Percentiles rank a stretch among this genome's conserved stretches.
These are phyloP conservation scores for Zoanthus sansibaricus DNA, from an alignment of 92 coral and sea anemone genomes.

Conservation along the genomic window DNA sequence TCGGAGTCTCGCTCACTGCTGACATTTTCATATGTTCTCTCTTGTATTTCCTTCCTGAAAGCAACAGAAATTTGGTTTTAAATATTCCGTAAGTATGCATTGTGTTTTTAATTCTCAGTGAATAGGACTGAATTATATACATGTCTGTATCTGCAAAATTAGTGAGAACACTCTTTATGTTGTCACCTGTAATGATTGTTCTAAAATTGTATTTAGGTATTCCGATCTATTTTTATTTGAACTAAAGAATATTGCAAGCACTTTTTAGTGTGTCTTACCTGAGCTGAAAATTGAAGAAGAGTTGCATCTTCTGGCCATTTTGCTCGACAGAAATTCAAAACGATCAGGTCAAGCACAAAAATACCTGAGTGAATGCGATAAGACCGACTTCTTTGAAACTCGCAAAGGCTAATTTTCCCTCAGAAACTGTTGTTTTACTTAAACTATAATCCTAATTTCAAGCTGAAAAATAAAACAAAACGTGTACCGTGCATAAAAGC, in stretches of 20 bases:
- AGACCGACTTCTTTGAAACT: slow-evolving; percentile 31
- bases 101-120: no score
- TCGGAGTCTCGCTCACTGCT: no score
- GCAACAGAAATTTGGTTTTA: no score
- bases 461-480: neutral
- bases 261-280: neutral
- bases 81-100: no score
- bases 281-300: neutral
- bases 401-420: slow-evolving; percentile 20
- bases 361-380: slow-evolving; percentile 22
- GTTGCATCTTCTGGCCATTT: neutral
- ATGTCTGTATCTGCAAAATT: no score
- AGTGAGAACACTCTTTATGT: neutral
- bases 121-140: no score
- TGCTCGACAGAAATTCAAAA: neutral
- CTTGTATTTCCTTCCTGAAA: no score
- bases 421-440: slow-evolving; percentile 7
- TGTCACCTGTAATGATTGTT: no score
- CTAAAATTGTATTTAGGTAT: no score
- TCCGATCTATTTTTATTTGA: no score
- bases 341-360: neutral
- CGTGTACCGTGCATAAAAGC: neutral
- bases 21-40: no score
- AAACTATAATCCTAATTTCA: neutral
- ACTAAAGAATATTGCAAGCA: neutral